Evolutionary conservation across 2,797 vertebrate genomes (phyloP).

Genomic region (Lagocephalus sceleratus): DNA sequence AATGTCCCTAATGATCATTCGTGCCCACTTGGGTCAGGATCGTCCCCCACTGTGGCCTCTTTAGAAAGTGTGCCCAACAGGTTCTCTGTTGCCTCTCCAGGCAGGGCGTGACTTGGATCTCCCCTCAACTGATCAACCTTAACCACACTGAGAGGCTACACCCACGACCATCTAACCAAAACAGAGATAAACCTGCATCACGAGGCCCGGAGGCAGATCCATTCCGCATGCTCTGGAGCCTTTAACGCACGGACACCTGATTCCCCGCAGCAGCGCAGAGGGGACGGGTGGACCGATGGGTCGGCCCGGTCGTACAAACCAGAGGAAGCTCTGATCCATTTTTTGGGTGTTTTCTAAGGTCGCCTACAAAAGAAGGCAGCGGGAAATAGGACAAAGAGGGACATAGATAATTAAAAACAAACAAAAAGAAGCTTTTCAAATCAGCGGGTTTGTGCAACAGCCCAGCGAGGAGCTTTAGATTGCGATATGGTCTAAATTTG

Average conservation of each 20-base stretch:
- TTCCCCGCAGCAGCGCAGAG: constrained; percentile 26
- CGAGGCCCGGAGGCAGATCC: neutral
- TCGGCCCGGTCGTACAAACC: neutral
- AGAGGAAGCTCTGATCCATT: neutral
- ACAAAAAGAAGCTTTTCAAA: neutral
- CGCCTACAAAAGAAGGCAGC: neutral
- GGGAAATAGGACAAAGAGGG: too few species aligned
- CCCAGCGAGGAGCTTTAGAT: constrained; percentile 13
- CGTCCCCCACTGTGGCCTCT: too few species aligned
- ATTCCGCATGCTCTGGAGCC: neutral
- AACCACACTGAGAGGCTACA: neutral
- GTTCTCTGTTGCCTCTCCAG: too few species aligned
- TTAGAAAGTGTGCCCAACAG: too few species aligned
- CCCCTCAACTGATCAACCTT: too few species aligned
- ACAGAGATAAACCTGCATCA: neutral
- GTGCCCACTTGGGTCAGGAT: too few species aligned
- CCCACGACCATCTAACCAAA: too few species aligned
- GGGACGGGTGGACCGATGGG: constrained; percentile 1
- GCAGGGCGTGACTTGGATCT: too few species aligned
- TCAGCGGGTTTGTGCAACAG: neutral
- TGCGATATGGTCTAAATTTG: constrained; percentile 32
- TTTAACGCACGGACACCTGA: constrained; percentile 44
- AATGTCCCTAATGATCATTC: too few species aligned
- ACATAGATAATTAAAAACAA: too few species aligned
- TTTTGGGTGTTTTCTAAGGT: neutral